These are phyloP conservation scores for Caiman crocodilus DNA, from an alignment of 2,797 vertebrate species.

Conservation along the genomic window DNA sequence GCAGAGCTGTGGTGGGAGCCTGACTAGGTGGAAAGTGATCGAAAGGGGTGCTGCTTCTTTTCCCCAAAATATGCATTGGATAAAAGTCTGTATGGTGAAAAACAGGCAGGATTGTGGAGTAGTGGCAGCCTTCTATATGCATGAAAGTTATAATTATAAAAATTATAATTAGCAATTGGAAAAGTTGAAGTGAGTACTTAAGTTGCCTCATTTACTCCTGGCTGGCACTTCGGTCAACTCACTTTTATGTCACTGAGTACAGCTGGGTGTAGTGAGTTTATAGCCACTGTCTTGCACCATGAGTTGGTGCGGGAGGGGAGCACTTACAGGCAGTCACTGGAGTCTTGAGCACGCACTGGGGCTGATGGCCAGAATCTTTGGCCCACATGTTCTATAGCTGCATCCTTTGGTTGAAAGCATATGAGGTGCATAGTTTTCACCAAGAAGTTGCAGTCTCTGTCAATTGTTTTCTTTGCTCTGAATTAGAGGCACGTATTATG, in stretches of 20 bases:
- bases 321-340: not conserved
- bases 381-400: not conserved
- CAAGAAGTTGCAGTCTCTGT: not conserved
- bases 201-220: not conserved
- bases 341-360: not conserved
- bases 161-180: not conserved
- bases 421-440: not conserved
- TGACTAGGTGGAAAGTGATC: not conserved
- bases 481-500: not conserved
- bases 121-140: accelerated
- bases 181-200: not conserved
- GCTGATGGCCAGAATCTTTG: not conserved
- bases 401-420: not conserved
- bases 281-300: not conserved
- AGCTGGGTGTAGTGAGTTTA: not conserved
- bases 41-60: not conserved
- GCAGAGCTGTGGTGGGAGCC: not conserved
- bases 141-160: too few relatives aligned
- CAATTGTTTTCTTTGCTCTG: not conserved
- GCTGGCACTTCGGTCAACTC: not conserved
- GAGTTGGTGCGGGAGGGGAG: not conserved
- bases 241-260: not conserved
- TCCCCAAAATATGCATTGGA: not conserved
- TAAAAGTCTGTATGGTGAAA: not conserved
- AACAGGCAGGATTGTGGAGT: not conserved